Conservation (phyloP, 2,888 invertebrate genomes). For the Sinodicranocentrus sp. region DNA sequence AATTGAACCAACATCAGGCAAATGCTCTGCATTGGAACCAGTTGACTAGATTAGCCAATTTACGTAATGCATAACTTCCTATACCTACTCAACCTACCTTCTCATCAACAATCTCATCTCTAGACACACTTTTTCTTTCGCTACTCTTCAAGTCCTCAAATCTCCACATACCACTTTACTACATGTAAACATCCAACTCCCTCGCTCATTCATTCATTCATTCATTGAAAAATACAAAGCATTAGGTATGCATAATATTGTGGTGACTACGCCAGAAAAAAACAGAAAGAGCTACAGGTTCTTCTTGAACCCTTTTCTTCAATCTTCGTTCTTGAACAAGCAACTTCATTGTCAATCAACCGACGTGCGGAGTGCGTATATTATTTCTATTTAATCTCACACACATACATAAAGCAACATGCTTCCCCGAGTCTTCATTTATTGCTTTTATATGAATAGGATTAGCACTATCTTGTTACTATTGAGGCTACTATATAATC, state of each 20-base stretch:
- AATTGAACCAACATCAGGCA: no score
- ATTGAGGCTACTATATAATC: background rate
- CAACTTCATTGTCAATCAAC: constrained; percentile 61
- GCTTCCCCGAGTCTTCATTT: background rate
- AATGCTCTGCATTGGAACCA: no score
- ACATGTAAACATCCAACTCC: constrained; percentile 55
- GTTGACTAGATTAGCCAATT: constrained; percentile 4
- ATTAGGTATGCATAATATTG: constrained; percentile 36
- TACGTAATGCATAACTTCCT: constrained; percentile 22
- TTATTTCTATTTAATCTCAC: background rate
- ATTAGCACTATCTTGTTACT: background rate
- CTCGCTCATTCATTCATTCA: constrained; percentile 65
- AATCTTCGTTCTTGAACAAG: constrained; percentile 24
- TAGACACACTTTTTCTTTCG: constrained; percentile 59
- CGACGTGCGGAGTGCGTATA: background rate
- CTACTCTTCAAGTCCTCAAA: constrained; percentile 10
- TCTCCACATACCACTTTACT: constrained; percentile 20
- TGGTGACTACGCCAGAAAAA: constrained; percentile 39
- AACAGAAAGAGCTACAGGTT: constrained; percentile 56
- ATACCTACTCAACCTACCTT: constrained; percentile 22
- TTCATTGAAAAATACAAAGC: constrained; percentile 60
- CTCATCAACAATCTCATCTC: constrained; percentile 15
- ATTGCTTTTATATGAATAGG: background rate
- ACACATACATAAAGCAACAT: background rate
- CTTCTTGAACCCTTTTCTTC: constrained; percentile 62